Evolutionary conservation across 2,113 vertebrate species (phyloP), one percentile per base, ranked within the genome.

Genomic region (Oxyura jamaicensis): DNA sequence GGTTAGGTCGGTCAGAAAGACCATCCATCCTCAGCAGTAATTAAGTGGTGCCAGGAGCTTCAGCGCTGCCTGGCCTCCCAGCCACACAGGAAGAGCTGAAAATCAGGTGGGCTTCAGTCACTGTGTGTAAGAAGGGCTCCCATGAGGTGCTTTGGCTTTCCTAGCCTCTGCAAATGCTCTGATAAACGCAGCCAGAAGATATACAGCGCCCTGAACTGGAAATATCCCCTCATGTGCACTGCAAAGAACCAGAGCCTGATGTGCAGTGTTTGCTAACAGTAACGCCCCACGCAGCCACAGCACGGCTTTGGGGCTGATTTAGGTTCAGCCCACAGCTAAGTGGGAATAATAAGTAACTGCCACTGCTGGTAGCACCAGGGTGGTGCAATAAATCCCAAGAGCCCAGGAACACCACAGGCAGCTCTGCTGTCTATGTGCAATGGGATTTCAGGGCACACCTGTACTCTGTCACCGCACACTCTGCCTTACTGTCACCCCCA

Each of bases 171-270:
- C 2, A 1, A 63, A 65, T 2, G 13, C 28, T 25, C 35, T 36
- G 46, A n/a, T 13, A 29, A 58, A 17, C 0, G 8, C 35, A 86
- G 67, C 35, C 53, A 63, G 25, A 35, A 77, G 10, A 14, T 0
- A 42, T 6, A 11, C 36, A 63, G 19, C 2, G 28, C 52, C 68
- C 73, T 58, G 31, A 22, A 8, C 66, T 56, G 83, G 50, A 67
- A 93, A 83, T 3, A 31, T 1, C n/a, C 5, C 0, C 33, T 42
- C 10, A 31, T 8, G 1, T 0, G 11, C n/a, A n/a, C 60, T 46
- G 60, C 36, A 56, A 46, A 48, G 35, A 78, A 5, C 42, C 26
- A 52, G 50, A 42, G 28, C 60, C n/a, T 1, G 0, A 41, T 36
- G 62, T 29, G 5, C 73, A 14, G 52, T 0, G 0, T 2, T 44